These are phyloP conservation scores for Torymus tubicola DNA, from an alignment of 2,888 invertebrate genomes.

Conservation along the genomic window DNA sequence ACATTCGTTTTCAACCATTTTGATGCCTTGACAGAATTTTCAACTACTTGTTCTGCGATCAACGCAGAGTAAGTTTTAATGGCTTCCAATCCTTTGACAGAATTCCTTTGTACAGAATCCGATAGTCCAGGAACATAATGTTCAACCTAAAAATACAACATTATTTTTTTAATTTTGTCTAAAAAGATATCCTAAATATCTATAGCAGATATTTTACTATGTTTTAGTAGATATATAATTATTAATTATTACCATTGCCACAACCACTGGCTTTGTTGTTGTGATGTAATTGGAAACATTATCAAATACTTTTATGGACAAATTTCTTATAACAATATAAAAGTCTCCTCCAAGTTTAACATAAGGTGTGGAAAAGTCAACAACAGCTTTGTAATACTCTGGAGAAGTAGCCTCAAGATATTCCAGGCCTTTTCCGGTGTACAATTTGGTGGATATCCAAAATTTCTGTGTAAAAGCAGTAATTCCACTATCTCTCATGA, in stretches of 20 bases:
- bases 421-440: constrained; percentile 81
- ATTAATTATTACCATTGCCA: constrained; percentile 78
- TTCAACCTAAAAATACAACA: constrained; percentile 79
- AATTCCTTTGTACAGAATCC: constrained; percentile 79
- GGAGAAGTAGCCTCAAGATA: constrained; percentile 85
- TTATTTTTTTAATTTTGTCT: constrained; percentile 7
- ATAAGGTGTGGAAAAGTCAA: constrained; percentile 81
- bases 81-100: constrained; percentile 68
- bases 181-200: constrained; percentile 1
- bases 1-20: constrained; percentile 85
- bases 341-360: constrained; percentile 80
- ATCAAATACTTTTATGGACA: constrained; percentile 77
- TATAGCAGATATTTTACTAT: no score
- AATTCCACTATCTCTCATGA: constrained; percentile 82
- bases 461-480: constrained; percentile 82
- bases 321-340: constrained; percentile 78
- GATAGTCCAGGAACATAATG: constrained; percentile 85
- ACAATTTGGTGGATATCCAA: constrained; percentile 80
- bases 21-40: constrained; percentile 65
- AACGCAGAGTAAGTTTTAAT: constrained; percentile 66
- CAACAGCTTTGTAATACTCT: constrained; percentile 80
- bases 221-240: not conserved
- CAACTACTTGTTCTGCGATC: constrained; percentile 66
- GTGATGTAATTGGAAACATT: constrained; percentile 78
- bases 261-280: constrained; percentile 78